These are phyloP conservation scores for Siniperca obscura DNA, from an alignment of 2,797 vertebrate genomes.

Conservation along the genomic window DNA sequence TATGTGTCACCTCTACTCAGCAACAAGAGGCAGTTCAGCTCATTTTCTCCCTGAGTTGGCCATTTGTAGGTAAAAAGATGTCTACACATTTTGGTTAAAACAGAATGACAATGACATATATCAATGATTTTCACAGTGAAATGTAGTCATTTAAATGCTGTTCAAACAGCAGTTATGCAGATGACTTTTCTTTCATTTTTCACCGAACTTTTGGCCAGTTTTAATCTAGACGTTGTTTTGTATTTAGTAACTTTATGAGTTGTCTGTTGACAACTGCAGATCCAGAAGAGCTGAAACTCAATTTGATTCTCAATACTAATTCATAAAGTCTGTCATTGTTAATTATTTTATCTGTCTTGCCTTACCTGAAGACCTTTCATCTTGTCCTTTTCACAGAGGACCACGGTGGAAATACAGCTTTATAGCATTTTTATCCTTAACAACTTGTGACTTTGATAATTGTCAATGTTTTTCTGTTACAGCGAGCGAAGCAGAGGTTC, in stretches of 20 bases:
- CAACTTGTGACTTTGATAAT: background rate
- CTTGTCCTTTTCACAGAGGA: background rate
- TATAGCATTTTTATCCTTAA: background rate
- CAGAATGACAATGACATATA: background rate
- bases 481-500: background rate
- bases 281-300: background rate
- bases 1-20: too few relatives aligned
- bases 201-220: background rate
- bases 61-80: background rate
- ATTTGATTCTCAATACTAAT: background rate
- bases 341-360: background rate
- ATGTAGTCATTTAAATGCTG: background rate
- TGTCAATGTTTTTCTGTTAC: background rate
- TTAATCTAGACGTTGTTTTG: background rate
- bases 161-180: background rate
- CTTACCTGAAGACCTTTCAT: background rate
- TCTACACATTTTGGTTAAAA: background rate
- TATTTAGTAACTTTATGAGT: background rate
- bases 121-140: too few relatives aligned
- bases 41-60: background rate
- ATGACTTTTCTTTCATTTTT: background rate
- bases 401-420: background rate
- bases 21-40: background rate
- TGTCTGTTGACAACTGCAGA: background rate
- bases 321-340: background rate